Conservation (phyloP, 37 sponge, comb jelly and placozoan genomes). For the Ianthella basta region DNA sequence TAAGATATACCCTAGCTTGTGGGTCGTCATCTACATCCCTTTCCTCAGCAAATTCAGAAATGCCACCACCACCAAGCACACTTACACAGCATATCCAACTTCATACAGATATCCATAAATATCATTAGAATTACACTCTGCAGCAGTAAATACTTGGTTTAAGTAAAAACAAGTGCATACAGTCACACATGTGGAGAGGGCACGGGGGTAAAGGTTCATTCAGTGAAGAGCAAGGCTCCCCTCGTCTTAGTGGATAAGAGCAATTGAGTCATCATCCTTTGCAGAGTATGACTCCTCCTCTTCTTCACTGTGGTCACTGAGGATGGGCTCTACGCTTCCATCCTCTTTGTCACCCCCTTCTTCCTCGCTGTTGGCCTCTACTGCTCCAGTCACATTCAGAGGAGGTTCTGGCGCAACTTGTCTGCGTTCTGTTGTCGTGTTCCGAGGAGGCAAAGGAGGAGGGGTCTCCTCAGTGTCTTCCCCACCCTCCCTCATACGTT, state of each 20-base stretch:
- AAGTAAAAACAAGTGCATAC: too few species aligned
- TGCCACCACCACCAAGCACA: too few species aligned
- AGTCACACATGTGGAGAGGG: too few species aligned
- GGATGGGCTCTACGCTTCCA: background rate
- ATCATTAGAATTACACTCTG: too few species aligned
- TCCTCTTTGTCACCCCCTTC: background rate
- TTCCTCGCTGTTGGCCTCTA: background rate
- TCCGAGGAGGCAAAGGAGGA: constrained; percentile 49
- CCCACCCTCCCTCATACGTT: background rate
- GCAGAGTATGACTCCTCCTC: background rate
- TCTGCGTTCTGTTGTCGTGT: background rate
- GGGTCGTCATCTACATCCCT: too few species aligned
- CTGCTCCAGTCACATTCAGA: background rate
- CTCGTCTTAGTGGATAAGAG: background rate
- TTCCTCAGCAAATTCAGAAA: background rate
- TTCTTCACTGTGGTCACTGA: constrained; percentile 4
- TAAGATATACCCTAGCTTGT: too few species aligned
- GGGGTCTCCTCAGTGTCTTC: background rate
- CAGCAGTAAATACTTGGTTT: too few species aligned
- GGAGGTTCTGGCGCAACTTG: background rate
- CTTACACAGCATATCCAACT: too few species aligned
- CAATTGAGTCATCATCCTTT: background rate
- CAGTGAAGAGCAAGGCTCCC: too few species aligned
- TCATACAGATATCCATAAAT: too few species aligned
- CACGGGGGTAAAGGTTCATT: too few species aligned